Conservation (phyloP, 1,140 invertebrate species). For the Zaprionus lachaisei region DNA sequence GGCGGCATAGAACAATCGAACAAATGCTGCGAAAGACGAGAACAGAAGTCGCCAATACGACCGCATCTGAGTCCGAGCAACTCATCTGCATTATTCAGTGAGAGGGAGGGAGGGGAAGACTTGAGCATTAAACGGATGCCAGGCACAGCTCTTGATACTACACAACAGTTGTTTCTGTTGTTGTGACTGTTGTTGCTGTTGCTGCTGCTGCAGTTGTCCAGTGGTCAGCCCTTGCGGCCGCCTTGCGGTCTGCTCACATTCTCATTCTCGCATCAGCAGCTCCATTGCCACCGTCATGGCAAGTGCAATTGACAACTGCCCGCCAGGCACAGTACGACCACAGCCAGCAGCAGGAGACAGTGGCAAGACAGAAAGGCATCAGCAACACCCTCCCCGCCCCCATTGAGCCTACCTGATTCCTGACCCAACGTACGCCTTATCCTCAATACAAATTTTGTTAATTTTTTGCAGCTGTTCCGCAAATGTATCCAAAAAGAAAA, state of each 20-base stretch:
- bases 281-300: constrained; percentile 33
- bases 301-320: constrained; percentile 68
- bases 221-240: constrained; percentile 47
- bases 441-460: constrained; percentile 27
- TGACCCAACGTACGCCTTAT: background rate
- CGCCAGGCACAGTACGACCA: constrained; percentile 8
- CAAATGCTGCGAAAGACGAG: constrained; percentile 18
- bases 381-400: background rate
- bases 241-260: constrained; percentile 22
- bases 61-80: constrained; percentile 41
- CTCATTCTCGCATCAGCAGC: constrained; percentile 8
- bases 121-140: constrained; percentile 9
- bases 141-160: constrained; percentile 12
- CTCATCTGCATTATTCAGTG: constrained; percentile 29
- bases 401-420: background rate
- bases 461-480: constrained; percentile 34
- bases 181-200: background rate
- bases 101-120: background rate
- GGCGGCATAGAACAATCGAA: constrained; percentile 27
- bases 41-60: constrained; percentile 3
- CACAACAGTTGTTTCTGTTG: background rate
- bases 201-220: background rate
- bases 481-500: background rate
- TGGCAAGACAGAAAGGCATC: background rate
- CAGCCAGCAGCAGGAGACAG: constrained; percentile 44